These are phyloP conservation scores for Columba guinea DNA, from an alignment of 2,797 vertebrate species.

Conservation along the genomic window DNA sequence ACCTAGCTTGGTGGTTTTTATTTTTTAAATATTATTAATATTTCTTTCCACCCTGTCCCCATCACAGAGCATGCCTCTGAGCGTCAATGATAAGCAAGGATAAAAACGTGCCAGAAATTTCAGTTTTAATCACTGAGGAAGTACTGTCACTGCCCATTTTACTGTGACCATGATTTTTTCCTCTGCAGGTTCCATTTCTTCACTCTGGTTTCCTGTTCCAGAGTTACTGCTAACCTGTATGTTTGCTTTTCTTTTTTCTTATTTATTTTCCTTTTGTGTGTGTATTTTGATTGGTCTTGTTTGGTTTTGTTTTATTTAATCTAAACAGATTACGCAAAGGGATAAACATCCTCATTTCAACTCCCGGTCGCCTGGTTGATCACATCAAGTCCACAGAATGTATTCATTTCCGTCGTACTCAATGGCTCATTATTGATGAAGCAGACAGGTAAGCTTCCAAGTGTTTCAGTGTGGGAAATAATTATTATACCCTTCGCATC, in stretches of 20 bases:
- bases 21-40: neutral
- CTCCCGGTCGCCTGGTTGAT: constrained; percentile 93
- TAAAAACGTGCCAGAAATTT: neutral
- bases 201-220: neutral
- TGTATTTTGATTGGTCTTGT: no score
- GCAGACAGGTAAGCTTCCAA: constrained; percentile 86
- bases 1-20: neutral
- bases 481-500: neutral
- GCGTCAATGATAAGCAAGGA: neutral
- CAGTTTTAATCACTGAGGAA: neutral
- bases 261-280: no score
- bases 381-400: constrained; percentile 92
- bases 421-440: constrained; percentile 93
- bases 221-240: neutral
- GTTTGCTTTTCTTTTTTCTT: neutral
- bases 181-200: neutral
- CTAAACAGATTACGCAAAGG: constrained; percentile 89
- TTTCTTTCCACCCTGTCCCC: neutral
- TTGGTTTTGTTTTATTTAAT: neutral
- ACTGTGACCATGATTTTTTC: neutral
- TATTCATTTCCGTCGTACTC: constrained; percentile 83
- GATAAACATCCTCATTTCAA: constrained; percentile 93
- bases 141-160: neutral
- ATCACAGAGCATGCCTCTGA: neutral
- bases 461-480: neutral